These are phyloP conservation scores for Lasioglossum figueresi DNA, from an alignment of 2,888 invertebrate genomes.

Conservation along the genomic window DNA sequence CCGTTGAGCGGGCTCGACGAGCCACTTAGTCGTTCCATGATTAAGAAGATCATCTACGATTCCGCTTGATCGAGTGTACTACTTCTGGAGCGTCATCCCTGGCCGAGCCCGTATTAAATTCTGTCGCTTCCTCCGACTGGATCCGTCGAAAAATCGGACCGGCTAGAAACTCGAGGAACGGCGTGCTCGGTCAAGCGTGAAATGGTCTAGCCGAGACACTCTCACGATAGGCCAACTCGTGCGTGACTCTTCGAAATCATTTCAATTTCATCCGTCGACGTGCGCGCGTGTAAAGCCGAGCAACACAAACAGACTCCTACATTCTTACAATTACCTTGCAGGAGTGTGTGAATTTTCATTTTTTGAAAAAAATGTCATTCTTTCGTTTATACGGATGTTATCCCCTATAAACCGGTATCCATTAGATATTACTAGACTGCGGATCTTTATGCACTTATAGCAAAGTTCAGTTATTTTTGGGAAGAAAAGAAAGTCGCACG, in stretches of 20 bases:
- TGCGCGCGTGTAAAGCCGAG: constrained; percentile 34
- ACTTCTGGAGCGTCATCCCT: not conserved
- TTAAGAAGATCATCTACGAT: not conserved
- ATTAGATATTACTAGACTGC: too few species aligned
- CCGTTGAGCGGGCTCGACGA: not conserved
- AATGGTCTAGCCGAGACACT: constrained; percentile 54
- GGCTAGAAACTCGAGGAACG: constrained; percentile 31
- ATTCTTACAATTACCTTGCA: too few species aligned
- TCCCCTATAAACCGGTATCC: too few species aligned
- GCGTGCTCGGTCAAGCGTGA: constrained; percentile 65
- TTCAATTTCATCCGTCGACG: constrained; percentile 73
- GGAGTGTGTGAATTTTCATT: too few species aligned
- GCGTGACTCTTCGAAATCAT: constrained; percentile 75
- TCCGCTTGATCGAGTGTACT: not conserved
- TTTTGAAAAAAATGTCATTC: too few species aligned
- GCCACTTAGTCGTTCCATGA: not conserved
- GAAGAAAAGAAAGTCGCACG: too few species aligned
- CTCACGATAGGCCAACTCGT: constrained; percentile 64
- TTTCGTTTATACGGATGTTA: too few species aligned
- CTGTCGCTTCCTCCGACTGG: not conserved
- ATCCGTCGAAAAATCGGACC: constrained; percentile 32
- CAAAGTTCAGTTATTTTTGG: too few species aligned
- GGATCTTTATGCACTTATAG: too few species aligned
- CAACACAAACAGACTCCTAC: constrained; percentile 24
- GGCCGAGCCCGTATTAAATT: not conserved